A percentile compares a stretch with the other conserved stretches of the same genome.
Evolutionary conservation across 2,888 invertebrate genomes (phyloP).

Genomic region (Microctonus brassicae): DNA sequence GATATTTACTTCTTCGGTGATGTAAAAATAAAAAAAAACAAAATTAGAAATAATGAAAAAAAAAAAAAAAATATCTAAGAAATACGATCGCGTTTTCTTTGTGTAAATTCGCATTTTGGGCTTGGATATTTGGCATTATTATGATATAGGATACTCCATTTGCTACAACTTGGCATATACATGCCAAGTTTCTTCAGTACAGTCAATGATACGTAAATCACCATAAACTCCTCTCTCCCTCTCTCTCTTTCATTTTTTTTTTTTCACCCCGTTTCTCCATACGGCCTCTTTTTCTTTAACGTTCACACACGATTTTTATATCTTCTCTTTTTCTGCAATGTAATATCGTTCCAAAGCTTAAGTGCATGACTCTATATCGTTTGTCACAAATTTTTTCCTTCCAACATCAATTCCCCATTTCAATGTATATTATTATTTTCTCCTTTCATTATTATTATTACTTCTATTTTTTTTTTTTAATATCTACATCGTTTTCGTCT

Average conservation of each 20-base stretch:
- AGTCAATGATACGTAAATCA: conserved; percentile 54
- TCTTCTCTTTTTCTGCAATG: not conserved
- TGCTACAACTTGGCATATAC: conserved; percentile 46
- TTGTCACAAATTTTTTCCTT: conserved; percentile 10
- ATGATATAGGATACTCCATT: conserved; percentile 54
- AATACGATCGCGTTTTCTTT: conserved; percentile 45
- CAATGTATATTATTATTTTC: too few relatives aligned
- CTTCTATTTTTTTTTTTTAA: not conserved
- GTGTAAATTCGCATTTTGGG: conserved; percentile 49
- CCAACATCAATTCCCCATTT: conserved; percentile 18
- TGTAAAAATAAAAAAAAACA: not conserved
- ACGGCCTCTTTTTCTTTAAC: conserved; percentile 5
- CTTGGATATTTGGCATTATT: conserved; percentile 52
- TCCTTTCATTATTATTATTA: conserved; percentile 4
- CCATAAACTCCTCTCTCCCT: conserved; percentile 20
- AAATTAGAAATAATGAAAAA: not conserved
- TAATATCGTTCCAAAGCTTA: conserved; percentile 24
- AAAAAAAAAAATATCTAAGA: conserved; percentile 8
- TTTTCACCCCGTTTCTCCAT: conserved; percentile 20
- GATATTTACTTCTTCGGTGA: too few relatives aligned
- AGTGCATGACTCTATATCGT: conserved; percentile 26
- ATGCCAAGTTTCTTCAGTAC: conserved; percentile 55
- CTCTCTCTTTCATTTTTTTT: conserved; percentile 19
- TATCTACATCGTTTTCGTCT: not conserved
- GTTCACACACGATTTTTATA: conserved; percentile 9